A percentile compares a stretch with the other conserved stretches of the same genome.
Conservation (phyloP, 2,797 vertebrate species). For the Semaprochilodus insignis region DNA sequence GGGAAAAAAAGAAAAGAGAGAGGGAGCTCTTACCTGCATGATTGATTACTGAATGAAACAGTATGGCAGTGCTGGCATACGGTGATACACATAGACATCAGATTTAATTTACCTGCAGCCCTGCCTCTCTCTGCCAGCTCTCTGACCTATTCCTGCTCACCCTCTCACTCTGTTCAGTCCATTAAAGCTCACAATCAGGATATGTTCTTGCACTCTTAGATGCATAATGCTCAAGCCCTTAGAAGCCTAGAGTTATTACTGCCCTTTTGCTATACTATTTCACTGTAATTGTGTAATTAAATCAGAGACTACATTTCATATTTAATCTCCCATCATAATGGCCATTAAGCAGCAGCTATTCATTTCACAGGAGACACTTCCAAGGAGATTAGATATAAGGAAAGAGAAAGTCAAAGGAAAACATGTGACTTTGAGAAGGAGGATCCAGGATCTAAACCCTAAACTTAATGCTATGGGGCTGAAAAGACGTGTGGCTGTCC, state of each 20-base stretch:
- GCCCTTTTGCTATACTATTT: background rate
- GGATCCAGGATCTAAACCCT: too few relatives aligned
- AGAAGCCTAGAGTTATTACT: background rate
- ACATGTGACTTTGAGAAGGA: too few relatives aligned
- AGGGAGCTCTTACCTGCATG: background rate
- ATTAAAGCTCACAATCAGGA: background rate
- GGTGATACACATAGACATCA: background rate
- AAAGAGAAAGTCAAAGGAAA: too few relatives aligned
- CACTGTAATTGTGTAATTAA: too few relatives aligned
- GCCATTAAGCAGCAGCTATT: too few relatives aligned
- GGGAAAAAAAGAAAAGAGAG: background rate
- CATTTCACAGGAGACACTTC: too few relatives aligned
- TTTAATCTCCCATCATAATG: too few relatives aligned
- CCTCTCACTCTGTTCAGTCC: background rate
- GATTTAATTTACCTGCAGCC: slow-evolving; percentile 16
- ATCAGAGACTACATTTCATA: too few relatives aligned
- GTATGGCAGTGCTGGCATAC: slow-evolving; percentile 21
- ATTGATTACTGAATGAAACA: slow-evolving; percentile 47
- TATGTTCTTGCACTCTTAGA: background rate
- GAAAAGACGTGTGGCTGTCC: too few relatives aligned
- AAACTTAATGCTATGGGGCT: too few relatives aligned
- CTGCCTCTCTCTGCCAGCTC: background rate
- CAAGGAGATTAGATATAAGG: too few relatives aligned
- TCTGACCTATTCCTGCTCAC: background rate
- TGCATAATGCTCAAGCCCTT: background rate